phyloP scores from a whole-genome alignment of 2,113 vertebrate species.

The Nycticebus coucang region DNA sequence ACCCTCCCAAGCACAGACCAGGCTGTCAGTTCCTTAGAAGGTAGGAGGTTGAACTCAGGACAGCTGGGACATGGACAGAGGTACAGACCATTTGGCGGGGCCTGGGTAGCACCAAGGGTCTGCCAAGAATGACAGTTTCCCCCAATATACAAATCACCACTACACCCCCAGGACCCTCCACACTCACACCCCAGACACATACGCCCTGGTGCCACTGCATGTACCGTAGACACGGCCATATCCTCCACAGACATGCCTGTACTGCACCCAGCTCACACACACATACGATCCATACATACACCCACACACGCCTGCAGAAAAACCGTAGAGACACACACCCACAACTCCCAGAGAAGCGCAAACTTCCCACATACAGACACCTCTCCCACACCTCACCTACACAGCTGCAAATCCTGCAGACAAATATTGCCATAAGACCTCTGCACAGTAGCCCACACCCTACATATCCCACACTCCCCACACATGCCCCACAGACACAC shows the following conservation, averaged over 20 bases:
- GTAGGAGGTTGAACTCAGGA: background rate
- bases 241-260: background rate
- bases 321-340: background rate
- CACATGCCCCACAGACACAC: background rate
- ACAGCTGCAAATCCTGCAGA: background rate
- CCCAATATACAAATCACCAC: rapidly evolving
- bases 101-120: background rate
- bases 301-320: background rate
- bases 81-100: no score
- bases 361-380: background rate
- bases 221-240: background rate
- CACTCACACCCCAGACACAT: background rate
- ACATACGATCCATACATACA: background rate
- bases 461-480: background rate
- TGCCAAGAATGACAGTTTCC: background rate
- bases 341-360: background rate
- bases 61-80: background rate
- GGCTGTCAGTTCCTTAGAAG: background rate
- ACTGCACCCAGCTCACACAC: background rate
- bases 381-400: background rate
- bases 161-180: background rate
- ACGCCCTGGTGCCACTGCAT: background rate
- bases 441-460: no score
- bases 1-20: background rate
- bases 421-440: background rate